Base-by-base conservation (phyloP, 2,113 vertebrate species). In the Odontophorus gujanensis region DNA sequence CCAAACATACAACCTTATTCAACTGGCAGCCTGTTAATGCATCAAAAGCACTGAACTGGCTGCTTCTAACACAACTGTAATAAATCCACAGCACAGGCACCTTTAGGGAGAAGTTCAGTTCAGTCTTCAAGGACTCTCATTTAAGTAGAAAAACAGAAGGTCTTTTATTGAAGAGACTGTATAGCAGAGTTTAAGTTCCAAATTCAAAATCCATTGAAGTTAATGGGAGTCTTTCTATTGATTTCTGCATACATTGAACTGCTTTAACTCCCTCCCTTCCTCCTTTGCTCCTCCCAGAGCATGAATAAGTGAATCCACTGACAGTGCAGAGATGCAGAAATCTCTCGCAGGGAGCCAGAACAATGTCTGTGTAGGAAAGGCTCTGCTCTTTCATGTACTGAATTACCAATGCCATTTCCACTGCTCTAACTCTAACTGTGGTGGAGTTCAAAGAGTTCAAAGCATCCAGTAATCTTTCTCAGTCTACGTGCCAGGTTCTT, bases 1-100 rank as follows among this genome's bases (percentile, higher is more conserved):
- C 87, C 87, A 96, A 93, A 74, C 74, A 87, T 43, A 85, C 63
- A 75, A 68, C 79, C 93, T 96, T 92, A 85, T 25, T 89, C 84
- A 81, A 75, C 85, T 82, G 62, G 79, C 87, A 95, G 62, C 13
- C 85, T 92, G 80, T 73, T 89, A 93, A 87, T n/a, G 59, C 57
- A 79, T 74, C 85, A 80, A 68, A 95, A 89, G 36, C 45, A 73
- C 66, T 83, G 58, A 95, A 86, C 89, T n/a, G 34, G 50, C 59
- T 92, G 72, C n/a, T 86, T 85, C 63, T 62, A 86, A 67, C 8
- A 4, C 55, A 83, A 59, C 58, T 69, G 53, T 48, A 95, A 89
- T 92, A 95, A 93, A 93, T 77, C 74, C 58, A 87, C 59, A 84
- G 58, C 24, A 85, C 71, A 89, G 90, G 34, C 82, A 87, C 71